Conservation (phyloP, 2,888 invertebrate species). For the Athalia circularis region DNA sequence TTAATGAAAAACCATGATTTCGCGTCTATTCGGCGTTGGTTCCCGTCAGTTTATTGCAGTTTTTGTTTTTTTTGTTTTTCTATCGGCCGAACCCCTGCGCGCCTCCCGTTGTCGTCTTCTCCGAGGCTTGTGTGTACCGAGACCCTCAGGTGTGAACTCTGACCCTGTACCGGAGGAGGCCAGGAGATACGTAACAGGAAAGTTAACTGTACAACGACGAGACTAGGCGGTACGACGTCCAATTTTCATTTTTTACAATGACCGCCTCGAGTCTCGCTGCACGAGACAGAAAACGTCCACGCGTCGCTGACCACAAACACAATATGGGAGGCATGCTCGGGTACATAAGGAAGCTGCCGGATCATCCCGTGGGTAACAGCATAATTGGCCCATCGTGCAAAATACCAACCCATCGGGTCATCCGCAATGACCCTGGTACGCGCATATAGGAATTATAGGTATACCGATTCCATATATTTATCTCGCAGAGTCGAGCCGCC, state of each 20-base stretch:
- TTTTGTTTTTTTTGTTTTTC: not conserved
- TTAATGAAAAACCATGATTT: not conserved
- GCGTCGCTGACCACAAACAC: not conserved
- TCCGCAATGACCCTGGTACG: no score
- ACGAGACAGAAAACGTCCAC: conserved; percentile 35
- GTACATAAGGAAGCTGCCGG: conserved; percentile 5
- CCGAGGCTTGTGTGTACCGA: conserved; percentile 11
- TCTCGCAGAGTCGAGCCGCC: no score
- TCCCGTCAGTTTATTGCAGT: not conserved
- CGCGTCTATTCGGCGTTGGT: not conserved
- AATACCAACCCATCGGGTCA: no score
- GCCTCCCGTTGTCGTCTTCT: not conserved
- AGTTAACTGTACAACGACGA: conserved; percentile 45
- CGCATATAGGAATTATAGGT: no score
- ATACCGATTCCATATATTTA: no score
- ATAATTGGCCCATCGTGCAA: not conserved
- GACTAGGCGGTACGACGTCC: not conserved
- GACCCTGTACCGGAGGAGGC: conserved; percentile 55
- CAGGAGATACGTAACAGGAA: conserved; percentile 50
- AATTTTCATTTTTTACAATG: conserved; percentile 30
- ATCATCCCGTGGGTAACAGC: not conserved
- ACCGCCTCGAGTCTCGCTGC: conserved; percentile 45
- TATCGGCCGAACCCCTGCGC: no score
- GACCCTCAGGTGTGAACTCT: conserved; percentile 61
- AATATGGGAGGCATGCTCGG: not conserved